These are phyloP conservation scores for Perithous albicinctus DNA, from an alignment of 2,888 invertebrate genomes.

Conservation along the genomic window DNA sequence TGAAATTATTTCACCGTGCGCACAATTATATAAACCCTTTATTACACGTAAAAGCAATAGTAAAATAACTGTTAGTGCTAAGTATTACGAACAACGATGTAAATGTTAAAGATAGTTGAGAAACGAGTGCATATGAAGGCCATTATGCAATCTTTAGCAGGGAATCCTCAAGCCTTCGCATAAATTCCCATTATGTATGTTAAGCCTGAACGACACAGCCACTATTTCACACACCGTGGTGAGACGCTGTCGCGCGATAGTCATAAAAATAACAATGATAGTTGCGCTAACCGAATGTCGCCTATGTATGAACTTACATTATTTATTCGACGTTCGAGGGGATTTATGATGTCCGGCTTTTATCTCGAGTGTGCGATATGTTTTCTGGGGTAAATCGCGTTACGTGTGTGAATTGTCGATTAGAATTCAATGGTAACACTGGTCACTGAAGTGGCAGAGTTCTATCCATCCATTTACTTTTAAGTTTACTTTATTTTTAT, in stretches of 20 bases:
- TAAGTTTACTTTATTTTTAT: too few relatives aligned
- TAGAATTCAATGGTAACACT: slow-evolving; percentile 20
- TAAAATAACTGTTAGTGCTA: neutral
- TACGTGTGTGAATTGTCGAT: slow-evolving; percentile 24
- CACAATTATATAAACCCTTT: too few relatives aligned
- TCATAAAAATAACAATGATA: slow-evolving; percentile 26
- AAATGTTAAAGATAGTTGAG: neutral
- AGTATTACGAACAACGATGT: neutral
- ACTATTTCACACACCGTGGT: neutral
- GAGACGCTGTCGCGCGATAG: neutral
- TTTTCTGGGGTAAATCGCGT: slow-evolving; percentile 42
- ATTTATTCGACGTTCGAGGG: slow-evolving; percentile 41
- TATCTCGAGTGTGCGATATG: slow-evolving; percentile 23
- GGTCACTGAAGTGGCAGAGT: neutral
- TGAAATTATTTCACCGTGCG: too few relatives aligned
- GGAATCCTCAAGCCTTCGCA: slow-evolving; percentile 53
- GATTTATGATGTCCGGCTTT: slow-evolving; percentile 45
- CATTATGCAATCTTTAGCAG: slow-evolving; percentile 46
- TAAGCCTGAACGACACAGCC: slow-evolving; percentile 21
- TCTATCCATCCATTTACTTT: slow-evolving; percentile 6
- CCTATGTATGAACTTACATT: slow-evolving; percentile 44
- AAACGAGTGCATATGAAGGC: slow-evolving; percentile 12
- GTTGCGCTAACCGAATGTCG: slow-evolving; percentile 33
- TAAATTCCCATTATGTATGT: slow-evolving; percentile 45
- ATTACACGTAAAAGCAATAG: too few relatives aligned